These are phyloP conservation scores for Ischnus inquisitorius DNA, from an alignment of 2,888 invertebrate species.

Conservation along the genomic window DNA sequence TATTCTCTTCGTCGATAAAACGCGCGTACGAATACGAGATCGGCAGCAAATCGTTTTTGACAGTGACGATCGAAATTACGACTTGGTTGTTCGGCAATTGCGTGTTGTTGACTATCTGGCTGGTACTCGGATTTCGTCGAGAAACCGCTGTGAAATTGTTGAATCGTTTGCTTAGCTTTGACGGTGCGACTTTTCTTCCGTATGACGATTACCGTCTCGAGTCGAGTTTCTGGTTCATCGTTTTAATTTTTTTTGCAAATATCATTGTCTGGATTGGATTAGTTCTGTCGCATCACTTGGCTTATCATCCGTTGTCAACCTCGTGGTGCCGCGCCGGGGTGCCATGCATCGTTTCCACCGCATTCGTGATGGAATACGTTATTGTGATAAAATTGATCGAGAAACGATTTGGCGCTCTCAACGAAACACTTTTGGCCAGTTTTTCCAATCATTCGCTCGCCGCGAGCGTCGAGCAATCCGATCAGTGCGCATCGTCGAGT, in stretches of 20 bases:
- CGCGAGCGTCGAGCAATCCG: not conserved
- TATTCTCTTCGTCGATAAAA: not conserved
- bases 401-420: conserved; percentile 51
- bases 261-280: not conserved
- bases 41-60: not conserved
- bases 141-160: conserved; percentile 12
- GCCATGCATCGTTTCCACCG: conserved; percentile 21
- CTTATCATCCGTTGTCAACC: not conserved
- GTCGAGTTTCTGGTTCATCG: conserved; percentile 4
- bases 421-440: conserved; percentile 29
- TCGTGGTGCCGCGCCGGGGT: conserved; percentile 12
- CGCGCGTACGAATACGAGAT: not conserved
- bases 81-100: not conserved
- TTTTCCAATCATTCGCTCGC: not conserved
- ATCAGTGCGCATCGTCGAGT: not conserved
- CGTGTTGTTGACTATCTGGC: not conserved
- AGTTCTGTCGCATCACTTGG: not conserved
- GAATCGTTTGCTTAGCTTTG: conserved; percentile 28
- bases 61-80: not conserved
- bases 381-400: conserved; percentile 45
- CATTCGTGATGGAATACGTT: conserved; percentile 66
- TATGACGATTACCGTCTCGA: not conserved
- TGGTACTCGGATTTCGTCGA: conserved; percentile 23
- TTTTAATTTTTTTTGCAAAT: conserved; percentile 4
- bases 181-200: not conserved